Evolutionary conservation across 2,797 vertebrate species (phyloP).

Genomic region (Onychomys leucogaster): DNA sequence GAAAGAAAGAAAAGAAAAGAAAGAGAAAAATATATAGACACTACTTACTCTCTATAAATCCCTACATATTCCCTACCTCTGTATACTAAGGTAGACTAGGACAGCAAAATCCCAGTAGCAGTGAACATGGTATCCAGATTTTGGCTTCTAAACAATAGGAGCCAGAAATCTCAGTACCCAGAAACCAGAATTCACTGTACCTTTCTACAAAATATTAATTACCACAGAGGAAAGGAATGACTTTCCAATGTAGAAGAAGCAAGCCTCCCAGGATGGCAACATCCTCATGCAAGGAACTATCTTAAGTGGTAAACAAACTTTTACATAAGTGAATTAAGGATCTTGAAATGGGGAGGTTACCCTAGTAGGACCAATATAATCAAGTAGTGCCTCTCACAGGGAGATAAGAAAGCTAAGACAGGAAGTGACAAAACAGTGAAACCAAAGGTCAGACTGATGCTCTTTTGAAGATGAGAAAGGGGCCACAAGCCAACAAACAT

Average conservation of each 20-base stretch:
- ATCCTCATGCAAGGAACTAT: neutral
- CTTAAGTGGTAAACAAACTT: neutral
- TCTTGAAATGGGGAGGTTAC: neutral
- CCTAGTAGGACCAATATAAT: neutral
- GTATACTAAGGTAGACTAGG: neutral
- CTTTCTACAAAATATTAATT: slow-evolving; percentile 24
- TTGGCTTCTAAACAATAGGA: slow-evolving; percentile 44
- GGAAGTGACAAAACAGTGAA: neutral
- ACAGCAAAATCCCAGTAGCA: slow-evolving; percentile 19
- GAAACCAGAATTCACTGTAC: neutral
- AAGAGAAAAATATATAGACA: neutral
- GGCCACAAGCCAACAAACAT: neutral
- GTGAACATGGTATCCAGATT: neutral
- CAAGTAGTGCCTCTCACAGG: neutral
- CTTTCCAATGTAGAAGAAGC: neutral
- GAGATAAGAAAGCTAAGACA: neutral
- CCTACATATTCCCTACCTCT: neutral
- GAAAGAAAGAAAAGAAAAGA: too few species aligned
- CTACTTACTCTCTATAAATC: neutral
- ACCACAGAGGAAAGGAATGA: slow-evolving; percentile 41
- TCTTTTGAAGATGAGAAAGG: neutral
- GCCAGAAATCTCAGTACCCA: neutral
- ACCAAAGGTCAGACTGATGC: neutral
- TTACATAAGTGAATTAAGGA: slow-evolving; percentile 9
- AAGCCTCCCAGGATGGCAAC: neutral